These are phyloP conservation scores for Montipora cactus DNA, from an alignment of 64 coral and sea anemone species.

Conservation along the genomic window DNA sequence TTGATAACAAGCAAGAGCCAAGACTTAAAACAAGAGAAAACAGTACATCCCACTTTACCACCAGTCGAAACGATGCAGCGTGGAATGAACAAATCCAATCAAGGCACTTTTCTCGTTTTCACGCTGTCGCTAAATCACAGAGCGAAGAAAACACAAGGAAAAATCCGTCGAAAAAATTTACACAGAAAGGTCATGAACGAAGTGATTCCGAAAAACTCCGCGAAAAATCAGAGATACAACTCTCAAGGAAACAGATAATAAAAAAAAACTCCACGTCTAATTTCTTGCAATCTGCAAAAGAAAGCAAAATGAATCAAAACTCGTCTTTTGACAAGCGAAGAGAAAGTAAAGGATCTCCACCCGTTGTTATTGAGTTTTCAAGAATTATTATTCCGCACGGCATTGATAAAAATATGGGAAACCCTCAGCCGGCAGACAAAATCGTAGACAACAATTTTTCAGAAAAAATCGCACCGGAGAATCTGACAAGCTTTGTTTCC, in stretches of 20 bases:
- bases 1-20: neutral
- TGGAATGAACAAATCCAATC: neutral
- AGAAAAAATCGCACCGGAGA: neutral
- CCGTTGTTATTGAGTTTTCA: conserved; percentile 46
- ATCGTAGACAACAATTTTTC: neutral
- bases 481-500: neutral
- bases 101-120: conserved; percentile 26
- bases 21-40: neutral
- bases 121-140: neutral
- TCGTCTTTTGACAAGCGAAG: conserved; percentile 27
- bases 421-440: neutral
- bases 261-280: neutral
- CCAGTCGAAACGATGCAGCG: neutral
- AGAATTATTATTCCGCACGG: conserved; percentile 23
- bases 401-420: neutral
- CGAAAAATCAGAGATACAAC: neutral
- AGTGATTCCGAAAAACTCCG: neutral
- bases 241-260: neutral
- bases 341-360: conserved; percentile 22
- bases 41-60: neutral
- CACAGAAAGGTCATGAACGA: neutral
- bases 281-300: neutral
- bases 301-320: neutral
- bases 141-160: neutral
- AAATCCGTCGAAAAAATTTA: neutral